Evolutionary conservation across 2,888 invertebrate genomes (phyloP).

Genomic region (Philereme transversata): DNA sequence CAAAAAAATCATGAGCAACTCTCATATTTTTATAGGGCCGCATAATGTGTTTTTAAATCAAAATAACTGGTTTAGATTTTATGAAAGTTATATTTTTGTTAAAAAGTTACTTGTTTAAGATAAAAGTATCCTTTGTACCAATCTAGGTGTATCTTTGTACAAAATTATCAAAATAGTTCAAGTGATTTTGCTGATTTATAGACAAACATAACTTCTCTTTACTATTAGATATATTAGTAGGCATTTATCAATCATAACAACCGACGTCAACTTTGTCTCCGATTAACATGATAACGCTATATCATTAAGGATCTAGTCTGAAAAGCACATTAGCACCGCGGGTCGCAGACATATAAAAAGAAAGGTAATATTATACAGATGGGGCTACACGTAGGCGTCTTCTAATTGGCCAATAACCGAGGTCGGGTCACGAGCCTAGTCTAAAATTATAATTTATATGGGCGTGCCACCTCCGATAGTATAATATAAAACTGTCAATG

Average conservation of each 20-base stretch:
- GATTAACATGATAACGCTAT: constrained; percentile 27
- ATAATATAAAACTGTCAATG: constrained; percentile 40
- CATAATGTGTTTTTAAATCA: too few species aligned
- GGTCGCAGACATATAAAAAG: constrained; percentile 21
- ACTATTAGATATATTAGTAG: too few species aligned
- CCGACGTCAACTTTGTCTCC: constrained; percentile 15
- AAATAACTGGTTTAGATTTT: too few species aligned
- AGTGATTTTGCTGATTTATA: too few species aligned
- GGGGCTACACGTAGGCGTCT: constrained; percentile 31
- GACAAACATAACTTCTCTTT: too few species aligned
- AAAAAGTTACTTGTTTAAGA: too few species aligned
- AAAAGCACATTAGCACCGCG: constrained; percentile 26
- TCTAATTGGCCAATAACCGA: constrained; percentile 37
- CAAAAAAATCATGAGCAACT: too few species aligned
- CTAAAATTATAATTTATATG: constrained; percentile 37
- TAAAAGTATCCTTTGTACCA: too few species aligned
- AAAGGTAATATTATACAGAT: constrained; percentile 31
- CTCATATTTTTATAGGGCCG: too few species aligned
- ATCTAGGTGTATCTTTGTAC: too few species aligned
- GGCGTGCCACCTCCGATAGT: constrained; percentile 33
- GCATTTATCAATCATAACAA: constrained; percentile 29
- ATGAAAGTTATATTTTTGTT: too few species aligned
- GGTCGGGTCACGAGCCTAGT: constrained; percentile 38
- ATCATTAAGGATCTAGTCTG: constrained; percentile 28
- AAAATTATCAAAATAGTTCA: too few species aligned